phyloP scores from a whole-genome alignment of 1,140 invertebrate species.

The Hypsibius dujardini region DNA sequence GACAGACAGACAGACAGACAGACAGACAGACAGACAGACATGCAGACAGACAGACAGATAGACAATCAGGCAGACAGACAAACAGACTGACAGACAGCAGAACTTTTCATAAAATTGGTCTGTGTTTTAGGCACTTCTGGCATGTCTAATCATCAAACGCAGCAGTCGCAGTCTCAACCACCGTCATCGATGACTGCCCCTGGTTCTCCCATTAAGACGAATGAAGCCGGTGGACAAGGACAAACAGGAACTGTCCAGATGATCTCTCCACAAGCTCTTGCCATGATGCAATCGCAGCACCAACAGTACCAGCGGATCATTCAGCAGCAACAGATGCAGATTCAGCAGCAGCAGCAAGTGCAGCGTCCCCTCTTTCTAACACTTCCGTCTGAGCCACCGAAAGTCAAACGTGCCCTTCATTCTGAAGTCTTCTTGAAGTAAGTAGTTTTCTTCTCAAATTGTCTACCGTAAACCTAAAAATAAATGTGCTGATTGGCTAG shows the following conservation, averaged over 20 bases:
- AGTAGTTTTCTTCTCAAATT: not conserved
- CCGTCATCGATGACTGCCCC: too few relatives aligned
- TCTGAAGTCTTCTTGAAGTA: constrained; percentile 1
- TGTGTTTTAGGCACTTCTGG: too few relatives aligned
- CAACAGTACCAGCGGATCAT: not conserved
- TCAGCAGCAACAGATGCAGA: not conserved
- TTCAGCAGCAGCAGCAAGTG: not conserved
- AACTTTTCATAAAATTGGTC: too few relatives aligned
- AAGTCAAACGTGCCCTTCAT: constrained; percentile 6
- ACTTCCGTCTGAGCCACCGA: not conserved
- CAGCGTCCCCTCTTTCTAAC: constrained; percentile 6
- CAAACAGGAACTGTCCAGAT: not conserved
- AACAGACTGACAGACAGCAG: too few relatives aligned
- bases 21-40: too few relatives aligned
- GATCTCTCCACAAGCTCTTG: not conserved
- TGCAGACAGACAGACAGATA: too few relatives aligned
- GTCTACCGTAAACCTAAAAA: too few relatives aligned
- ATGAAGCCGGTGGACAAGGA: not conserved
- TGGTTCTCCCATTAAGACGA: not conserved
- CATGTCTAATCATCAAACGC: too few relatives aligned
- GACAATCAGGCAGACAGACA: too few relatives aligned
- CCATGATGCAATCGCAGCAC: constrained; percentile 4
- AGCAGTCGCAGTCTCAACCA: too few relatives aligned
- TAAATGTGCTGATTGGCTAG: too few relatives aligned
- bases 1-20: too few relatives aligned